Conservation (phyloP, 2,888 invertebrate genomes). For the Latrodectus hesperus region DNA sequence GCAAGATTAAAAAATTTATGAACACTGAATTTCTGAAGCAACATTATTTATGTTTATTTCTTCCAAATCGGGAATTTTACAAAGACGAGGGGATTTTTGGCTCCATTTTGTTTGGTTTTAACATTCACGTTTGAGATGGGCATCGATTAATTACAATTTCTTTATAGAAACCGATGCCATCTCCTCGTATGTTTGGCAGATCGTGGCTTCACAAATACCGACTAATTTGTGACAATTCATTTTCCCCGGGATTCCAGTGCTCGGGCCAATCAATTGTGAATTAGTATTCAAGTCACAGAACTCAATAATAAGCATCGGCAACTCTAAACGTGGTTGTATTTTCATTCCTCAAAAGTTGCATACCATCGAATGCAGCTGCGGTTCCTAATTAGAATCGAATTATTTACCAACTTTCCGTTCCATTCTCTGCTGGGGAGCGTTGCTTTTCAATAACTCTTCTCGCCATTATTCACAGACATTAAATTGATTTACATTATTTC, state of each 20-base stretch:
- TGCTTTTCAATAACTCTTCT: constrained; percentile 58
- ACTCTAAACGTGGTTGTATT: constrained; percentile 9
- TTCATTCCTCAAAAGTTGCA: constrained; percentile 48
- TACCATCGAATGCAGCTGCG: constrained; percentile 57
- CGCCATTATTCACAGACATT: constrained; percentile 64
- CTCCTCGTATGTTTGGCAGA: no score
- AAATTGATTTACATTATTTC: constrained; percentile 65
- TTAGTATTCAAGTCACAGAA: constrained; percentile 60
- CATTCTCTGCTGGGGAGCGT: constrained; percentile 17
- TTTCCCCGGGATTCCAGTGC: constrained; percentile 31
- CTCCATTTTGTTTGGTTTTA: no score
- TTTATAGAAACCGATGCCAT: no score
- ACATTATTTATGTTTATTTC: no score
- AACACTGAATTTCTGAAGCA: no score
- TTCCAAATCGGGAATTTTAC: no score
- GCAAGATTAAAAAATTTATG: no score
- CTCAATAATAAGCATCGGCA: constrained; percentile 40
- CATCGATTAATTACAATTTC: no score
- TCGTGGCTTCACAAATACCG: not conserved
- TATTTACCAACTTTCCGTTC: constrained; percentile 48
- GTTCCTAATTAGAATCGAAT: constrained; percentile 52
- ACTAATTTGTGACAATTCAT: constrained; percentile 40
- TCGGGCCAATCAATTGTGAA: constrained; percentile 58
- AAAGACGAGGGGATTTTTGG: no score
- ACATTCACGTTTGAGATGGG: no score